phyloP scores from a whole-genome alignment of 2,797 vertebrate genomes.

The Mus spretus region DNA sequence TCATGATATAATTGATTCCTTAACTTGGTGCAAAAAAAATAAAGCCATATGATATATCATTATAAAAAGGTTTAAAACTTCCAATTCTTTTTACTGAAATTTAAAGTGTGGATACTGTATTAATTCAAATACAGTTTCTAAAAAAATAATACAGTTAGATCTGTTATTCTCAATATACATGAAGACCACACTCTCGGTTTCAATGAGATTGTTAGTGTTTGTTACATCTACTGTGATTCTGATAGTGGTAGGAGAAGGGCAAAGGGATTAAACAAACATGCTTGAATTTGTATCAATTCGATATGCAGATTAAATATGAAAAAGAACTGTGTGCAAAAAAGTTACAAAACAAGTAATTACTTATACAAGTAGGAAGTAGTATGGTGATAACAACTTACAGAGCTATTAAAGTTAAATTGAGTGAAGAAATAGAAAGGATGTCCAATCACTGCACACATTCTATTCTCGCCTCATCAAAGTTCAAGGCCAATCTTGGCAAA shows the following conservation, averaged over 20 bases:
- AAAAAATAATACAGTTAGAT: background rate
- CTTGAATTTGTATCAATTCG: background rate
- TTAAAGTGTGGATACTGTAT: constrained; percentile 35
- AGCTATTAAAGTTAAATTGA: background rate
- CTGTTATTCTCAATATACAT: background rate
- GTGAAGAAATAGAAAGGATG: background rate
- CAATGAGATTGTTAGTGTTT: background rate
- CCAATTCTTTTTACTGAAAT: constrained; percentile 16
- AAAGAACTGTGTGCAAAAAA: constrained; percentile 8
- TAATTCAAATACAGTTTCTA: background rate
- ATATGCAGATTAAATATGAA: background rate
- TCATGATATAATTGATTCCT: constrained; percentile 10
- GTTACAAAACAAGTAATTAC: constrained; percentile 26
- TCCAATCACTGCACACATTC: background rate
- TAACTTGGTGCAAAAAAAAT: constrained; percentile 24
- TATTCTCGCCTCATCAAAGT: background rate
- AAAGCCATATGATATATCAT: background rate
- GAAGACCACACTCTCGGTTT: background rate
- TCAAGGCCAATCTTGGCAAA: background rate
- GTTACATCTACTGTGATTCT: background rate
- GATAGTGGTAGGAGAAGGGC: background rate
- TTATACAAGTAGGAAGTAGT: background rate
- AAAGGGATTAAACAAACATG: background rate
- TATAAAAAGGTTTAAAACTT: constrained; percentile 47
- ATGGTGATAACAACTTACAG: background rate